Conservation (phyloP, 2,888 invertebrate species). For the Aleiodes alternator region DNA sequence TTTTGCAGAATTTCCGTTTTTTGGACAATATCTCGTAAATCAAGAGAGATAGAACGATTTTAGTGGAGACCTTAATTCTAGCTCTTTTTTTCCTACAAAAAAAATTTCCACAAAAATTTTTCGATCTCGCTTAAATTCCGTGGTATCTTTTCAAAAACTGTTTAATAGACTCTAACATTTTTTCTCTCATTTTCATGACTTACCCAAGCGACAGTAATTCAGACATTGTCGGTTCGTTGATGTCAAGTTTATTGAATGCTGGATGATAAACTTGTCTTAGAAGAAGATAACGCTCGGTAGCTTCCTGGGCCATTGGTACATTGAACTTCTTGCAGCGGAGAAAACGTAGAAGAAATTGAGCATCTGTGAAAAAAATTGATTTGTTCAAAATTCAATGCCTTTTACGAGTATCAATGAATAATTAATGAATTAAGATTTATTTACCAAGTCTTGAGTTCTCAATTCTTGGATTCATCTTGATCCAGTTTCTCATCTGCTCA, state of each 20-base stretch:
- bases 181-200: conserved; percentile 58
- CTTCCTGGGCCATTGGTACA: conserved; percentile 86
- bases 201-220: conserved; percentile 85
- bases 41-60: no score
- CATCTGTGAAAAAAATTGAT: conserved; percentile 76
- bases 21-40: no score
- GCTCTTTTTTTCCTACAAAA: no score
- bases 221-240: conserved; percentile 82
- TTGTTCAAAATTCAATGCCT: neutral
- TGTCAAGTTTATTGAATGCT: conserved; percentile 85
- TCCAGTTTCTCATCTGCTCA: conserved; percentile 82
- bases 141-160: no score
- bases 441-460: conserved; percentile 82
- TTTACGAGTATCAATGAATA: neutral
- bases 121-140: no score
- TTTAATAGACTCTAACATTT: neutral
- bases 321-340: conserved; percentile 89
- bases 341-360: conserved; percentile 84
- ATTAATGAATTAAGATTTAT: neutral
- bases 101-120: no score
- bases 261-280: conserved; percentile 86
- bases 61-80: no score
- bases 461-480: conserved; percentile 83
- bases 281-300: conserved; percentile 86
- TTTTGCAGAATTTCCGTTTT: no score